These are phyloP conservation scores for Drosophila gunungcola DNA, from an alignment of 1,140 invertebrate genomes.

Conservation along the genomic window DNA sequence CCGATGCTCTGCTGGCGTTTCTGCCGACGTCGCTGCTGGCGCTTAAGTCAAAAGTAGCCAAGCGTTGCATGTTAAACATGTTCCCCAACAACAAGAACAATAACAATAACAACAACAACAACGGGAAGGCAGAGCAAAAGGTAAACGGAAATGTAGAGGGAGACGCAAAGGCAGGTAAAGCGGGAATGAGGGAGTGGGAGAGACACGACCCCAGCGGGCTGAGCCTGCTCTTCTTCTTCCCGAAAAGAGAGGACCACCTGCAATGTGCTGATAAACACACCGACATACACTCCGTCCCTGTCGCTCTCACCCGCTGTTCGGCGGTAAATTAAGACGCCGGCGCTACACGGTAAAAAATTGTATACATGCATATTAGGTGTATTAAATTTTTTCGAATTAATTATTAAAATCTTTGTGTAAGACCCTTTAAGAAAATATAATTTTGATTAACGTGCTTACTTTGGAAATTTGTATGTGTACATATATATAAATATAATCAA, in stretches of 20 bases:
- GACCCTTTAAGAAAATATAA: too few relatives aligned
- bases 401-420: too few relatives aligned
- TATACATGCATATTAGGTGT: not conserved
- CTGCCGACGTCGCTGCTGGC: conserved; percentile 44
- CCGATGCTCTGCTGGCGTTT: conserved; percentile 5
- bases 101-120: conserved; percentile 1
- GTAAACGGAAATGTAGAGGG: conserved; percentile 59
- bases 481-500: too few relatives aligned
- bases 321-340: conserved; percentile 79
- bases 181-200: conserved; percentile 11
- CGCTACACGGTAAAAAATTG: conserved; percentile 48
- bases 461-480: too few relatives aligned
- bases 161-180: conserved; percentile 13
- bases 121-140: conserved; percentile 35
- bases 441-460: too few relatives aligned
- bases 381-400: too few relatives aligned
- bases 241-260: conserved; percentile 64
- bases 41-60: conserved; percentile 58
- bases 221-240: conserved; percentile 22
- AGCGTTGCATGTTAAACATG: conserved; percentile 79
- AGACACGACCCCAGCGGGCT: conserved; percentile 32
- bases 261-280: conserved; percentile 80
- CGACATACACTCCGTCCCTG: conserved; percentile 6
- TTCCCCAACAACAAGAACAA: conserved; percentile 46
- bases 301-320: conserved; percentile 24